Evolutionary conservation across 2,888 invertebrate species (phyloP), one percentile per base, ranked within the genome.

Genomic region (Ornithoptera priamus): DNA sequence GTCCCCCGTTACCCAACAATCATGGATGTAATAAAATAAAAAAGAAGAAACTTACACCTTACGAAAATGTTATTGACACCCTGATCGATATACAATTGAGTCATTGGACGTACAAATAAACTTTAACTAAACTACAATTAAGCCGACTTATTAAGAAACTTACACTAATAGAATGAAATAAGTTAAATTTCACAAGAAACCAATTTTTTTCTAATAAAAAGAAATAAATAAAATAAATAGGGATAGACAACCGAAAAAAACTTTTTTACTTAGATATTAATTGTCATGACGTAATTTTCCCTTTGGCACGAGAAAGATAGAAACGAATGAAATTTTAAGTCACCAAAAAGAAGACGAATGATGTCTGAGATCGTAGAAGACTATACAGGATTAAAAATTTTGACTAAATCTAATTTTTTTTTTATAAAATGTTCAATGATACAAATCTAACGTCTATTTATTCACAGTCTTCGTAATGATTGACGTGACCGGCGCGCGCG

Each of bases 311-410:
- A 84, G 85, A 85, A 86, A 87, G 82, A 84, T 77, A 82, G 81
- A 77, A 74, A 77, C 78, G 76, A 75, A 73, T 74, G 74, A 39
- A 75, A 72, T 73, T 75, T 76, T 73, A 75, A 76, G 74, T 78
- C 79, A 78, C 79, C 79, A 80, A 83, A 76, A 79, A 78, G 15
- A 77, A 75, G 74, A 77, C 73, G 75, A 78, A 84, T 58, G 83
- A 87, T 81, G 77, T 12, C 83, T 87, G 90, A 91, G 90, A 91
- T 91, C 90, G 87, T 84, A 81, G 88, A 90, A 90, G 90, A 90
- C 89, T 85, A 84, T 85, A 87, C 81, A 88, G 82, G 80, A 83
- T 85, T 84, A 81, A 77, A 53, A 53, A 81, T 81, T 78, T 76
- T 75, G 17, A 81, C 75, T 85, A 82, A 74, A 76, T 70, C 74